Percentiles rank a stretch among this genome's conserved stretches.
These are phyloP conservation scores for Megamerina dolium DNA, from an alignment of 2,888 invertebrate species.

Conservation along the genomic window DNA sequence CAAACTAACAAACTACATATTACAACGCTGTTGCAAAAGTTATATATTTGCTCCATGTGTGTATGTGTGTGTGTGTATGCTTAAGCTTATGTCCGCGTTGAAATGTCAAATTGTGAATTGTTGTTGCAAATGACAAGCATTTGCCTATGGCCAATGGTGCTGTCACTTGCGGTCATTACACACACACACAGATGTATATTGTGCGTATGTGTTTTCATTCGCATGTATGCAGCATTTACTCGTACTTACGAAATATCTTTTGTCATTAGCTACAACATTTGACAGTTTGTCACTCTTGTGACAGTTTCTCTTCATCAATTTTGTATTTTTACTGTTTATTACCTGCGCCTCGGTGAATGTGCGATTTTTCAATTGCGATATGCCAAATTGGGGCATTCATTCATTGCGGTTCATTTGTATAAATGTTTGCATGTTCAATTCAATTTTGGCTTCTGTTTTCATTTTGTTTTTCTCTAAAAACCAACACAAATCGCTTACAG, in stretches of 20 bases:
- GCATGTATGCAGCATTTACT: too few relatives aligned
- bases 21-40: too few relatives aligned
- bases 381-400: conserved; percentile 6
- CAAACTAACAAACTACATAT: too few relatives aligned
- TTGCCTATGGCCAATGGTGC: conserved; percentile 16
- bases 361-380: conserved; percentile 11
- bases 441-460: not conserved
- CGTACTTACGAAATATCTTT: conserved; percentile 29
- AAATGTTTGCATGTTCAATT: too few relatives aligned
- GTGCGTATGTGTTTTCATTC: too few relatives aligned
- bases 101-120: conserved; percentile 26
- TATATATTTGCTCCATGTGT: too few relatives aligned
- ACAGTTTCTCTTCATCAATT: conserved; percentile 18
- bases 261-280: conserved; percentile 28
- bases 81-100: conserved; percentile 24
- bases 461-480: not conserved
- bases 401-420: too few relatives aligned
- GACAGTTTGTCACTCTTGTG: conserved; percentile 28
- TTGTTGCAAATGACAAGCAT: conserved; percentile 27
- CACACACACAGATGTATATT: too few relatives aligned
- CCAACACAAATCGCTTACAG: not conserved
- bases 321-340: conserved; percentile 1
- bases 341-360: conserved; percentile 5
- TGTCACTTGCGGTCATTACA: too few relatives aligned
- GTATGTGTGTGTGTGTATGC: not conserved